phyloP scores from a whole-genome alignment of 92 coral and sea anemone genomes.

The Pocillopora grandis region DNA sequence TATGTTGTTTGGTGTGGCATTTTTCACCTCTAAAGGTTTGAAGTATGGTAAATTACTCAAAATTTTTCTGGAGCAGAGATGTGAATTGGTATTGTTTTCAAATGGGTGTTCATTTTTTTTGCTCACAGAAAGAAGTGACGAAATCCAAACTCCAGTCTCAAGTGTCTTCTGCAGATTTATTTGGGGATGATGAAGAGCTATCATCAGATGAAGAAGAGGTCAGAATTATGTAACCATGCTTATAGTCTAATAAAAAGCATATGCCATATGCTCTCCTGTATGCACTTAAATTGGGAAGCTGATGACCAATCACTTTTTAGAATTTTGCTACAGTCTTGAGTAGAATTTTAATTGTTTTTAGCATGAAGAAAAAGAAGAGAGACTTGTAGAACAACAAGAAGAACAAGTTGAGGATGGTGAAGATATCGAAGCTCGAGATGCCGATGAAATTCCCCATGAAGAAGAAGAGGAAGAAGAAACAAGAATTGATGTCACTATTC shows the following conservation, averaged over 20 bases:
- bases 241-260: no score
- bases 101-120: not conserved
- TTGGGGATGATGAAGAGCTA: slow-evolving; percentile 94
- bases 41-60: no score
- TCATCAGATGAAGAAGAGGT: slow-evolving; percentile 97
- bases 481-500: slow-evolving; percentile 91
- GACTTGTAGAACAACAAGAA: slow-evolving; percentile 24
- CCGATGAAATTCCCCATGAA: slow-evolving; percentile 34
- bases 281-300: no score
- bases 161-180: slow-evolving; percentile 83
- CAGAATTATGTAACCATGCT: not conserved
- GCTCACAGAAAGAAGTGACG: slow-evolving; percentile 8
- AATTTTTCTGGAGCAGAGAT: no score
- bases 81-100: no score
- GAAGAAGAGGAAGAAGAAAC: slow-evolving; percentile 91
- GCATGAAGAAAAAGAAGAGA: slow-evolving; percentile 29
- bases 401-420: slow-evolving; percentile 31
- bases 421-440: slow-evolving; percentile 29
- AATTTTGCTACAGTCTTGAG: not conserved
- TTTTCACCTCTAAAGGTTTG: no score
- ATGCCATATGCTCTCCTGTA: no score
- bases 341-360: not conserved
- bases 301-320: not conserved
- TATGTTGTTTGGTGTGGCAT: no score
- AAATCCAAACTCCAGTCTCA: slow-evolving; percentile 15